Base-by-base conservation (phyloP, 1,140 invertebrate species). In the Magallana gigas region DNA sequence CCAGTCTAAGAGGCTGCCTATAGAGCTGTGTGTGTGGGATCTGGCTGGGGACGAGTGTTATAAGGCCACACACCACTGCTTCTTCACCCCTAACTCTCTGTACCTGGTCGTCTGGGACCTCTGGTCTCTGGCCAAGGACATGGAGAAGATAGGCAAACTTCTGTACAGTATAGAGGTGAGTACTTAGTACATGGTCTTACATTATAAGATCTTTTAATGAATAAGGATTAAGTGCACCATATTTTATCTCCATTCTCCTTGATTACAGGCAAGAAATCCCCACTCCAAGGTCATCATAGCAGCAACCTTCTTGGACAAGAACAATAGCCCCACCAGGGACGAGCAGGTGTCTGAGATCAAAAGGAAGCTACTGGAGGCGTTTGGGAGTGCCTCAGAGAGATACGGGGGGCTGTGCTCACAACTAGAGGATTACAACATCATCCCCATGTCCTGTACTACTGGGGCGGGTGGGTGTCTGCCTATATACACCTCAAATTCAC, bases 51-150 rank as follows among this genome's bases (percentile, higher is more conserved):
- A 90, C 29, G 87, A 90, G 29, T 91, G 90, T n/a, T 90, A 90
- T 8, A 87, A 88, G 60, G 85, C 88, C 64, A 91, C 92, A 11
- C 92, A 94, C 57, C 92, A 93, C 36, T 90, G 92, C 81, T 91
- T 94, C 84, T 89, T 93, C 59, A 93, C 91, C 0, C 87, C 87
- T 9, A 90, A 92, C 84, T 88, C 90, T 8, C 88, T 94, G 16
- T 94, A 92, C 85, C 83, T 94, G 0, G 81, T 94, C 8, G 92
- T 94, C 8, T 94, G 91, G 91, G 92, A 94, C 80, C 83, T 93
- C 11, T 94, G 91, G 90, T 92, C 93, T 62, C 84, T 92, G 16
- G 83, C 85, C 0, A 87, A 90, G 62, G 92, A 91, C 58, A 64
- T 92, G 0, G 88, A 91, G 9, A 89, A 90, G n/a, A 89, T 94